A percentile compares a stretch with the other conserved stretches of the same genome.
Conservation (phyloP, 1,140 invertebrate species). For the Wasmannia auropunctata region DNA sequence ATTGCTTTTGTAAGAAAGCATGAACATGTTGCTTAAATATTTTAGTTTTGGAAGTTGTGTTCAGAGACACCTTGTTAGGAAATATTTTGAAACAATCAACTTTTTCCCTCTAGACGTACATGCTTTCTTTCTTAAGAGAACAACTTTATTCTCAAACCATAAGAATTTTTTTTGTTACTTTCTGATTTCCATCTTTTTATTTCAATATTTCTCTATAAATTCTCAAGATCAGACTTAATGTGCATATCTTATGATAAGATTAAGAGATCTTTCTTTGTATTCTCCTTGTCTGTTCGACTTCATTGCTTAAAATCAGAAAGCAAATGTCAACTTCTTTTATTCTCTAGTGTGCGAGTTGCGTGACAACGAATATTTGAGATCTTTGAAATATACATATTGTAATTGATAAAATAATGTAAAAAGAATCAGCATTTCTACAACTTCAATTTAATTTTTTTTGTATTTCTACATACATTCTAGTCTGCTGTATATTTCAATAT, state of each 20-base stretch:
- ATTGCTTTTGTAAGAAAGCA: no score
- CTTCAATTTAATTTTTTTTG: neutral
- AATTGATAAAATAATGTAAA: neutral
- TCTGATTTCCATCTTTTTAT: neutral
- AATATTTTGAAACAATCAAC: neutral
- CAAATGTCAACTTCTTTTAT: neutral
- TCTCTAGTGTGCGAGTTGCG: neutral
- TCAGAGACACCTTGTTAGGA: no score
- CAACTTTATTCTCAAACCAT: neutral
- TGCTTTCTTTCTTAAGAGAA: neutral
- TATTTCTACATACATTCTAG: neutral
- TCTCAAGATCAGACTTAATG: neutral
- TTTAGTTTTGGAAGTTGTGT: no score
- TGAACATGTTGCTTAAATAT: no score
- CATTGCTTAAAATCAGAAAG: neutral
- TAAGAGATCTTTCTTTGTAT: neutral
- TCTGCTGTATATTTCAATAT: slow-evolving; percentile 1
- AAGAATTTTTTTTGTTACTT: neutral
- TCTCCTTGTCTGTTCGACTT: neutral
- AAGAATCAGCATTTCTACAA: neutral
- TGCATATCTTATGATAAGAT: neutral
- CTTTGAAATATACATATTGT: neutral
- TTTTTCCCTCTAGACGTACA: neutral
- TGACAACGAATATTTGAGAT: neutral
- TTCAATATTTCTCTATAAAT: neutral